Percentiles rank a stretch among this genome's conserved stretches.
Evolutionary conservation across 2,888 invertebrate genomes (phyloP).

Genomic region (Achlya flavicornis): DNA sequence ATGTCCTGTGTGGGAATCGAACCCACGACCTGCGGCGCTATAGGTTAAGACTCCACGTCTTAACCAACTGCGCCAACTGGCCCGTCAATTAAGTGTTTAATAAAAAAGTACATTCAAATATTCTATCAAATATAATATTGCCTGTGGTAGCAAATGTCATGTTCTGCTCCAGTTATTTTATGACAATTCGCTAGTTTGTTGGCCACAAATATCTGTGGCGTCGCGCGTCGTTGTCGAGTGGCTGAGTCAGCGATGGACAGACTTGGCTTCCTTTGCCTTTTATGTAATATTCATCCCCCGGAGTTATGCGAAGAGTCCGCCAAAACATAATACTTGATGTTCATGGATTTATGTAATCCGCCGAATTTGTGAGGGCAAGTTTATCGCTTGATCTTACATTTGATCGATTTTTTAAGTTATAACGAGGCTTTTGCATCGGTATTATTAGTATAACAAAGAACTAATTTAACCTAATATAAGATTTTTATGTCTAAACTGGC

Average conservation of each 20-base stretch:
- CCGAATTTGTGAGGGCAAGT: constrained; percentile 28
- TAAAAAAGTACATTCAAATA: too few species aligned
- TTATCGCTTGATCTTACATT: constrained; percentile 21
- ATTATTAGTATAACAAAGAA: too few species aligned
- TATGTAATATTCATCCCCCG: constrained; percentile 65
- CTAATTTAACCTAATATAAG: too few species aligned
- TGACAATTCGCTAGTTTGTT: constrained; percentile 28
- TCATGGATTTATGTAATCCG: constrained; percentile 57
- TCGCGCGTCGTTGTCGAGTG: constrained; percentile 57
- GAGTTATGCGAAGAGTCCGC: constrained; percentile 60
- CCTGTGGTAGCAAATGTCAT: too few species aligned
- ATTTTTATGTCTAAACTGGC: too few species aligned
- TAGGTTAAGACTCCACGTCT: too few species aligned
- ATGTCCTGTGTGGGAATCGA: too few species aligned
- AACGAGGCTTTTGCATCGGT: not conserved
- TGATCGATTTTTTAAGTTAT: constrained; percentile 8
- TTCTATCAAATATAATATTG: too few species aligned
- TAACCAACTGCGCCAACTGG: too few species aligned
- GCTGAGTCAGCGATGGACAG: constrained; percentile 66
- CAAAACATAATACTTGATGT: constrained; percentile 66
- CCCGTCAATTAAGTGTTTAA: too few species aligned
- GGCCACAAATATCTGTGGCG: constrained; percentile 40
- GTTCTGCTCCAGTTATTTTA: not conserved
- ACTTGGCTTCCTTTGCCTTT: constrained; percentile 65
- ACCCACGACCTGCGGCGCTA: too few species aligned